Base-by-base conservation (phyloP, 1,140 invertebrate species). In the Liolophura sinensis region DNA sequence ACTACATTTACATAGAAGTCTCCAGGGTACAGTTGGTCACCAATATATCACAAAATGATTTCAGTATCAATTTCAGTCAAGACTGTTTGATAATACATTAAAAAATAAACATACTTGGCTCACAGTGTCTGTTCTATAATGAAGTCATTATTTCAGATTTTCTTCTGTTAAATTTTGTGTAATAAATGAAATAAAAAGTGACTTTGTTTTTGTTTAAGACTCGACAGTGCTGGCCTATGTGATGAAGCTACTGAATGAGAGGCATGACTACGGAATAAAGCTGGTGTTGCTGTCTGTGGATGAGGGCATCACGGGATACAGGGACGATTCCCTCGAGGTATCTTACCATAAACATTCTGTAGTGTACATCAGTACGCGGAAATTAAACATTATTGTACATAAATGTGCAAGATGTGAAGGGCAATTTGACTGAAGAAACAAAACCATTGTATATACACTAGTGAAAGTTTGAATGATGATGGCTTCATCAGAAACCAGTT, bases 301-400 rank as follows among this genome's bases (percentile, higher is more conserved):
- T 85, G 97, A 99, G 89, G 97, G 97, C 72, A 99, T 99, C 66
- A 95, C 94, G 67, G 97, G 97, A 0, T 99, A 99, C 79, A 86
- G 98, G 73, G 97, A 99, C 87, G 97, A 99, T 83, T 99, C 97
- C 84, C 87, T 99, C 48, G 92, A 98, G 87, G 87, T 87, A 80
- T 55, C 67, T 73, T 49, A 20, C 1, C 31, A 48, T 60, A 51
- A 31, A 16, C 64, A 65, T 46, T 67, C n/a, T 68, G 18, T 18
- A n/a, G 1, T 22, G 1, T n/a, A 9, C 69, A 9, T 40, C 31
- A 50, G 27, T 20, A 50, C 5, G 27, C 18, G 7, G 5, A 22
- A 20, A 20, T 58, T 59, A n/a, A 27, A 22, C 24, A 15, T 20
- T 27, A 59, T 15, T 31, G 1, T 48, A 16, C 24, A 54, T 25